These are phyloP conservation scores for Mormyrus lacerda DNA, from an alignment of 2,113 vertebrate species.

Conservation along the genomic window DNA sequence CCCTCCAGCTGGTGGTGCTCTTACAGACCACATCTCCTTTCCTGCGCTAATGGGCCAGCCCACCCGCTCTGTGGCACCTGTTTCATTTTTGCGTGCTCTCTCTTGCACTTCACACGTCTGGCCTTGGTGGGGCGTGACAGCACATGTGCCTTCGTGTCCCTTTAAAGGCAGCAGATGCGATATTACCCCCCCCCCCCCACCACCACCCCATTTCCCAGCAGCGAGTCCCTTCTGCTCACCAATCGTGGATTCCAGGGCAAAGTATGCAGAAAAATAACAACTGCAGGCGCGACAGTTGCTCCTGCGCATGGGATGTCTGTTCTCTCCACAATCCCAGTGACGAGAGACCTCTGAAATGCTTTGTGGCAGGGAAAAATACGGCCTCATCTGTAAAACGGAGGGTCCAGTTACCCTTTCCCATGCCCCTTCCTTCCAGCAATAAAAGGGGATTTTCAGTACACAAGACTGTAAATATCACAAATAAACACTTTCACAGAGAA, in stretches of 20 bases:
- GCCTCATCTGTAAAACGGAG: constrained; percentile 34
- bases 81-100: constrained; percentile 22
- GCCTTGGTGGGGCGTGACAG: constrained; percentile 32
- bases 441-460: constrained; percentile 2
- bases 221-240: constrained; percentile 38
- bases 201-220: not conserved
- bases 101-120: constrained; percentile 33
- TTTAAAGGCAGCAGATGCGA: constrained; percentile 47
- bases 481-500: not conserved
- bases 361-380: constrained; percentile 49
- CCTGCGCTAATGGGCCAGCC: not conserved
- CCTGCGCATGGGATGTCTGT: constrained; percentile 26
- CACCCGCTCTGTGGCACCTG: constrained; percentile 41
- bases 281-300: constrained; percentile 59
- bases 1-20: constrained; percentile 1
- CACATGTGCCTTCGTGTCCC: constrained; percentile 46
- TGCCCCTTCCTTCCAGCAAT: constrained; percentile 20
- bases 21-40: not conserved
- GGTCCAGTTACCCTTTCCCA: constrained; percentile 44
- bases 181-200: not conserved
- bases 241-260: constrained; percentile 45
- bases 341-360: constrained; percentile 49
- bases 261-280: constrained; percentile 54
- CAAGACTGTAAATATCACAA: not conserved
- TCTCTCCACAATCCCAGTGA: constrained; percentile 36